Base-by-base conservation (phyloP, 2,888 invertebrate genomes). In the Chydorus sphaericus region DNA sequence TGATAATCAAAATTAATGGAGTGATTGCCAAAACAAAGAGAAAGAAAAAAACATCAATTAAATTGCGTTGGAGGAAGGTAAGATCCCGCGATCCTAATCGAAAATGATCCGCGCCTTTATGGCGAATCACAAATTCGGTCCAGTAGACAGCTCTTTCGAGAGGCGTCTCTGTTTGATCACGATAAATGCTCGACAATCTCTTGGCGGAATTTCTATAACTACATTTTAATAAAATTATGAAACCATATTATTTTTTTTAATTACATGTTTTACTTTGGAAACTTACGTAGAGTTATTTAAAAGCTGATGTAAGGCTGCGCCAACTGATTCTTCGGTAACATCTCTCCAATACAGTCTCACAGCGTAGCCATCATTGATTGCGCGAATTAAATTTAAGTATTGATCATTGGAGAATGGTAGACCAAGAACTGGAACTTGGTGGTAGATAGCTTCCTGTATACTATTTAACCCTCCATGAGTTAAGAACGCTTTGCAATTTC, bases 381-480 rank as follows among this genome's bases (percentile, higher is more conserved):
- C 59, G 18, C 59, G 61, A 26, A 31, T 38, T 49, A 62, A 57
- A 57, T 62, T 62, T 28, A 52, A 18, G 14, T 55, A 29, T 54
- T 62, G 62, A 55, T 62, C 62, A 3, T 36, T 59, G 16, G 58
- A 57, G 38, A 62, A 58, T 3, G 62, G 62, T 10, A 62, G 38
- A 8, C 62, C 62, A 16, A 62, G 30, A 3, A 62, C 52, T 10
- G 62, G 61, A 10, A 61, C 59, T 11, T 61, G 62, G 49, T 62
- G 60, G 50, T 60, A 62, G 37, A 59, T 62, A 3, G 66, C 63
- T 56, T 69, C 70, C 55, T 65, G 65, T 20, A 67, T 59, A 50
- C 67, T 66, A 59, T 68, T 66, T 57, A 68, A 65, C 5, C 70
- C 70, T 10, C 69, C 70, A 61, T 70, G 70, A 14, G 67, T 67